These are phyloP conservation scores for Elachura formosa DNA, from an alignment of 2,113 vertebrate species.

Conservation along the genomic window DNA sequence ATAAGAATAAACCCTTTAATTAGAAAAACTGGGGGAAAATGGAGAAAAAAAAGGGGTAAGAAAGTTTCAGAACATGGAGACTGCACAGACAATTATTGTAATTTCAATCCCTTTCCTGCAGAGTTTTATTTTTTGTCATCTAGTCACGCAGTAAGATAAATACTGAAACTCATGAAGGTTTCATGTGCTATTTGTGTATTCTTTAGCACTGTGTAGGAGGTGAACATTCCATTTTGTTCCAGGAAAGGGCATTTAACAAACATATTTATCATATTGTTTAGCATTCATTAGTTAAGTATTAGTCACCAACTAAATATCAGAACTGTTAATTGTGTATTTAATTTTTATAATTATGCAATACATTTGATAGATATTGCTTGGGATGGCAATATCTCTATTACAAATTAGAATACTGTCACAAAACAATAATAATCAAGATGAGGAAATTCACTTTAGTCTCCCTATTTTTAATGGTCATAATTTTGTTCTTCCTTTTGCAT, in stretches of 20 bases:
- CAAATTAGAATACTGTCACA: neutral
- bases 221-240: neutral
- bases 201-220: neutral
- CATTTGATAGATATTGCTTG: neutral
- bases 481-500: neutral
- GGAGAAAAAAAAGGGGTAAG: neutral
- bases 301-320: neutral
- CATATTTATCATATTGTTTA: neutral
- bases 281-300: neutral
- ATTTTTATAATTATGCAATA: neutral
- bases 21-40: accelerated
- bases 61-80: neutral
- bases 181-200: neutral
- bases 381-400: neutral
- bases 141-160: neutral
- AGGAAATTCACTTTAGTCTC: neutral
- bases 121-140: neutral
- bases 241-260: neutral
- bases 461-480: neutral
- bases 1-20: no score
- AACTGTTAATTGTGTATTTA: neutral
- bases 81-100: neutral
- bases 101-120: neutral
- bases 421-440: neutral
- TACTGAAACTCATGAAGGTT: neutral